phyloP scores from a whole-genome alignment of 2,888 invertebrate species.

The Pyrgus malvae region DNA sequence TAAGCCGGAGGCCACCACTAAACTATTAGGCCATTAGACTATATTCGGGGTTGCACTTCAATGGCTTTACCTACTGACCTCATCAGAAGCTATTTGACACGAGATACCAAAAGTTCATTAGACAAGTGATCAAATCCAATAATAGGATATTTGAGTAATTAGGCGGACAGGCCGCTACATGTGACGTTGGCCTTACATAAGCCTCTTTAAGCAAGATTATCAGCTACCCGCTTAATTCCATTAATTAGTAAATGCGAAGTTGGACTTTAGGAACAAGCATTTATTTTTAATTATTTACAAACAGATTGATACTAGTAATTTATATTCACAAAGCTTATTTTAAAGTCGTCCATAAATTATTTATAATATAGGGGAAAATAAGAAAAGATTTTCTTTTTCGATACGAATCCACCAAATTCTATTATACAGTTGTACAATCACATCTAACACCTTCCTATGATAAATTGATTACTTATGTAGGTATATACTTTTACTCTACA shows the following conservation, averaged over 20 bases:
- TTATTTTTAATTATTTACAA: too few relatives aligned
- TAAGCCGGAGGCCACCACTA: conserved; percentile 64
- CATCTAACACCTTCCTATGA: too few relatives aligned
- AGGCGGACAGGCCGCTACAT: conserved; percentile 36
- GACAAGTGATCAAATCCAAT: conserved; percentile 65
- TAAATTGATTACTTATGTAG: too few relatives aligned
- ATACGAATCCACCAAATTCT: too few relatives aligned
- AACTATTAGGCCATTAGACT: conserved; percentile 71
- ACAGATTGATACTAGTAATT: too few relatives aligned
- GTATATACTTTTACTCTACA: too few relatives aligned
- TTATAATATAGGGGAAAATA: too few relatives aligned
- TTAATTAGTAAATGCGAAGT: neutral
- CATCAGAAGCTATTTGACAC: conserved; percentile 67
- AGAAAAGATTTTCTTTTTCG: too few relatives aligned
- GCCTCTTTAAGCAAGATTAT: conserved; percentile 15
- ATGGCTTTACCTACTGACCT: conserved; percentile 74
- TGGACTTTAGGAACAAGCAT: too few relatives aligned
- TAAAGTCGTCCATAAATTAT: too few relatives aligned
- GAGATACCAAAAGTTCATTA: conserved; percentile 71
- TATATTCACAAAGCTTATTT: too few relatives aligned
- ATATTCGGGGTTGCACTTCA: conserved; percentile 76
- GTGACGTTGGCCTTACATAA: conserved; percentile 16
- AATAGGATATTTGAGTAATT: conserved; percentile 65
- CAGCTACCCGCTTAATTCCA: neutral
- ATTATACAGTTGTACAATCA: too few relatives aligned